phyloP scores from a whole-genome alignment of 2,888 invertebrate species.

The Eutolmus rufibarbis region DNA sequence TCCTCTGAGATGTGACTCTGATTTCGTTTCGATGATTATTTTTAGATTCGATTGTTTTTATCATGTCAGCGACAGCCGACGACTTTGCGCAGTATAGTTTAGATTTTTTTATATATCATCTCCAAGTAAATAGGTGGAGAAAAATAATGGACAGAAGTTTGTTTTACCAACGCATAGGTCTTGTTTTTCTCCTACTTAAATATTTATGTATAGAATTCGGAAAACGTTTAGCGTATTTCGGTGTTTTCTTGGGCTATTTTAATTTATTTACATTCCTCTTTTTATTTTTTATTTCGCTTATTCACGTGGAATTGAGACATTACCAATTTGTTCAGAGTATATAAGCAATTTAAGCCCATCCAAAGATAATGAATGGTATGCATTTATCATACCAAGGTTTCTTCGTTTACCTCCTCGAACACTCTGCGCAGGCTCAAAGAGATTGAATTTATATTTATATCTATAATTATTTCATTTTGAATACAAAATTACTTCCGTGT shows the following conservation, averaged over 20 bases:
- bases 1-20: neutral
- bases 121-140: neutral
- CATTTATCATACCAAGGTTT: neutral
- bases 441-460: neutral
- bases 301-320: neutral
- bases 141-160: neutral
- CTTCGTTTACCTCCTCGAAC: neutral
- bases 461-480: neutral
- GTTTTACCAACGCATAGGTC: neutral
- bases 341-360: neutral
- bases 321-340: neutral
- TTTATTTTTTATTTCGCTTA: neutral
- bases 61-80: slow-evolving; percentile 8
- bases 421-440: neutral
- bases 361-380: neutral
- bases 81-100: neutral
- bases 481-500: neutral
- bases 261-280: neutral
- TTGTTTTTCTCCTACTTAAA: neutral
- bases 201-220: neutral
- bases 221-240: neutral
- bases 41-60: slow-evolving; percentile 22
- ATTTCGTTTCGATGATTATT: slow-evolving; percentile 1
- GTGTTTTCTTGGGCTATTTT: neutral
- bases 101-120: neutral